Percentiles rank a stretch among this genome's conserved stretches.
These are phyloP conservation scores for Chelon labrosus DNA, from an alignment of 2,797 vertebrate species.

Conservation along the genomic window DNA sequence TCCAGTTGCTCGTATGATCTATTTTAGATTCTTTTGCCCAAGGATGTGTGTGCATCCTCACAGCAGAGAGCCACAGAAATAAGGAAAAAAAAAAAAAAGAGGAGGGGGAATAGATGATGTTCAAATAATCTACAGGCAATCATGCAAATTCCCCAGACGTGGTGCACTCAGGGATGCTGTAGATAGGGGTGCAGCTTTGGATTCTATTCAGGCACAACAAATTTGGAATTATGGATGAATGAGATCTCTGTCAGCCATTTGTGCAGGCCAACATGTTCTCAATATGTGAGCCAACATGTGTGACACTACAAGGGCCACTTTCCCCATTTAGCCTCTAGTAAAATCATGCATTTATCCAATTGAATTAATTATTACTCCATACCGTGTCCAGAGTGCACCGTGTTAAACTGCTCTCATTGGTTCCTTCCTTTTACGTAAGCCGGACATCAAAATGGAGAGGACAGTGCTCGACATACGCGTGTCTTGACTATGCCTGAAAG, in stretches of 20 bases:
- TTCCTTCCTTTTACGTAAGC: constrained; percentile 40
- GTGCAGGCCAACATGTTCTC: constrained; percentile 31
- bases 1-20: constrained; percentile 83
- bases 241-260: constrained; percentile 63
- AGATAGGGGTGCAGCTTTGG: constrained; percentile 58
- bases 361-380: constrained; percentile 48
- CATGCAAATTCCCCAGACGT: constrained; percentile 80
- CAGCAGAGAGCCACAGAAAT: constrained; percentile 76
- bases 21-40: constrained; percentile 85
- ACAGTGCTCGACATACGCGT: constrained; percentile 56
- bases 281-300: constrained; percentile 44
- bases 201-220: constrained; percentile 70
- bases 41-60: constrained; percentile 83
- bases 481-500: constrained; percentile 63
- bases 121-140: constrained; percentile 86
- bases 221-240: constrained; percentile 73
- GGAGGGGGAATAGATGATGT: constrained; percentile 73
- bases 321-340: constrained; percentile 38
- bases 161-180: constrained; percentile 65
- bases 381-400: constrained; percentile 22
- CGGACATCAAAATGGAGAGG: constrained; percentile 40
- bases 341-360: constrained; percentile 55
- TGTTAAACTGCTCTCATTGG: constrained; percentile 50
- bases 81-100: constrained; percentile 51
- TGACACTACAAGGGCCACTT: constrained; percentile 46